phyloP scores from a whole-genome alignment of 2,888 invertebrate species.

The Caenorhabditis parvicauda region DNA sequence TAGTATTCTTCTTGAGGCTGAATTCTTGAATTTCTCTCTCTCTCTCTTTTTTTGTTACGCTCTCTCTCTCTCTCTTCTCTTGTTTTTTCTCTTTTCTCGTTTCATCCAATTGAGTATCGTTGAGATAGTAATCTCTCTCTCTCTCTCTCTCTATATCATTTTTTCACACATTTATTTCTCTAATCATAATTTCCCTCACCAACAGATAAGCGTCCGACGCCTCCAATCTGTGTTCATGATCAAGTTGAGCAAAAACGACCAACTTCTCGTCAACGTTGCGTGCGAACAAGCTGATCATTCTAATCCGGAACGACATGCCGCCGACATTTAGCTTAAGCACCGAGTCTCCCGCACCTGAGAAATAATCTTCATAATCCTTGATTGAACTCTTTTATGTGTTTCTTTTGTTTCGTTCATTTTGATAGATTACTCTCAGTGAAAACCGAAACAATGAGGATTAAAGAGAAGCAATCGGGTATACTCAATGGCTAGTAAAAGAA shows the following conservation, averaged over 20 bases:
- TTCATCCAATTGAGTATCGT: background rate
- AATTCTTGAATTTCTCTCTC: too few relatives aligned
- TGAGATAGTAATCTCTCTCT: too few relatives aligned
- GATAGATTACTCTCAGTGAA: background rate
- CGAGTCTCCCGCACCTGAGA: conserved; percentile 38
- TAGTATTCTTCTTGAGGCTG: conserved; percentile 57
- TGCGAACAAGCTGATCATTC: conserved; percentile 37
- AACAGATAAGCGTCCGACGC: conserved; percentile 36
- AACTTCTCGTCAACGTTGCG: conserved; percentile 34
- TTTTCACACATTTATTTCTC: background rate
- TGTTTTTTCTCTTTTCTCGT: background rate
- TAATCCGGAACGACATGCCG: conserved; percentile 43
- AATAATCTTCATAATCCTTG: too few relatives aligned
- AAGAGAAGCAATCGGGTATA: too few relatives aligned
- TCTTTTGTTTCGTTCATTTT: conserved; percentile 2
- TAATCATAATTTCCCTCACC: conserved; percentile 11
- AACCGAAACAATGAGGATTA: background rate
- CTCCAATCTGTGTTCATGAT: conserved; percentile 34
- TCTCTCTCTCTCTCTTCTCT: too few relatives aligned
- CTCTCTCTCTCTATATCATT: too few relatives aligned
- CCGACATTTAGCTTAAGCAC: conserved; percentile 46
- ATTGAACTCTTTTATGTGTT: conserved; percentile 1
- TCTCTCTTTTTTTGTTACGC: too few relatives aligned
- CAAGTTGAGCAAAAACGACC: conserved; percentile 36
- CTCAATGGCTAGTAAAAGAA: too few relatives aligned